A percentile compares a stretch with the other conserved stretches of the same genome.
These are phyloP conservation scores for Drosophila nigritarsus DNA, from an alignment of 2,888 invertebrate genomes.

Conservation along the genomic window DNA sequence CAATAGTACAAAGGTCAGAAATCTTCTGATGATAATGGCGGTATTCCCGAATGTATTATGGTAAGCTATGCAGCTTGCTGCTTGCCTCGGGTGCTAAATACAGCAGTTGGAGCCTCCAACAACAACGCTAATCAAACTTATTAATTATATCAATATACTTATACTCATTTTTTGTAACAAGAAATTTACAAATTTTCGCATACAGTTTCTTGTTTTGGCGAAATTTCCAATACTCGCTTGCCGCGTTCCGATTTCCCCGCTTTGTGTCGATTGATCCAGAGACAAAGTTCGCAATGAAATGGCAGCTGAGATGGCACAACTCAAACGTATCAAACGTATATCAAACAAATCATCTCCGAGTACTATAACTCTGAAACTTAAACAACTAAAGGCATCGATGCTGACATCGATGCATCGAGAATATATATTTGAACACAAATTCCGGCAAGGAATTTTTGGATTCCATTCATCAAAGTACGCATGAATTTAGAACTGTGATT, in stretches of 20 bases:
- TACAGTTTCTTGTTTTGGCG: constrained; percentile 54
- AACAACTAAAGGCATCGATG: neutral
- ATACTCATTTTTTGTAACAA: neutral
- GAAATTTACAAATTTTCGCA: constrained; percentile 61
- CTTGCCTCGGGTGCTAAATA: constrained; percentile 61
- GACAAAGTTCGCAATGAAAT: constrained; percentile 47
- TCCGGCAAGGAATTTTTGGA: neutral
- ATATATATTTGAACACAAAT: neutral
- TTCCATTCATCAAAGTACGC: neutral
- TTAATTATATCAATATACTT: constrained; percentile 52
- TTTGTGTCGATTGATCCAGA: constrained; percentile 47
- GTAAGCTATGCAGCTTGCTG: constrained; percentile 40
- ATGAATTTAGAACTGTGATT: neutral
- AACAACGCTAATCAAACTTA: constrained; percentile 52
- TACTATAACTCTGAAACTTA: neutral
- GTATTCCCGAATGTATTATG: constrained; percentile 21
- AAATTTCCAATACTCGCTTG: constrained; percentile 23
- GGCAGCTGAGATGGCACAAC: constrained; percentile 8
- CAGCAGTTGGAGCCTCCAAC: constrained; percentile 47
- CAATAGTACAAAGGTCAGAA: constrained; percentile 37
- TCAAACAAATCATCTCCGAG: neutral
- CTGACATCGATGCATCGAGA: neutral
- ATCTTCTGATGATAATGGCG: constrained; percentile 44
- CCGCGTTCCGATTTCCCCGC: neutral
- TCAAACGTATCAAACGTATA: neutral